These are phyloP conservation scores for Psylliodes chrysocephalus DNA, from an alignment of 2,888 invertebrate genomes.

Conservation along the genomic window DNA sequence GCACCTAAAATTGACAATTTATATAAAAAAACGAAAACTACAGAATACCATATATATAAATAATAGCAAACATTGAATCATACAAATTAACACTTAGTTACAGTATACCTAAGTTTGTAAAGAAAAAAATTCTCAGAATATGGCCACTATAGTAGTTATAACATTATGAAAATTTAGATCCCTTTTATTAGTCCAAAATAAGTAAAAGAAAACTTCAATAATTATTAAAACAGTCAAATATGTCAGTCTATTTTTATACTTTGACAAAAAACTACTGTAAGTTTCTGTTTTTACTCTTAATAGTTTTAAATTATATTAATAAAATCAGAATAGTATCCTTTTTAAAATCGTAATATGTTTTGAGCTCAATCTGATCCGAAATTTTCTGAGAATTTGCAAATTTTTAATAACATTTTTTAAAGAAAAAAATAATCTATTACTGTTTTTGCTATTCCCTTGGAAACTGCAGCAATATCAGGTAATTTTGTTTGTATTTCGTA, in stretches of 20 bases:
- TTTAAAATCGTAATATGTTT: background rate
- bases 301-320: no score
- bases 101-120: background rate
- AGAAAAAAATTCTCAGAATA: constrained; percentile 3
- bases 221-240: no score
- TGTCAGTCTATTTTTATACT: no score
- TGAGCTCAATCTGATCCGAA: background rate
- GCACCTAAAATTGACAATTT: background rate
- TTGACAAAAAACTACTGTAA: no score
- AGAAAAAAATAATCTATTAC: constrained; percentile 12
- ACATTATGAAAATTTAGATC: no score
- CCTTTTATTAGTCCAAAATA: no score
- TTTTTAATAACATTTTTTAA: background rate
- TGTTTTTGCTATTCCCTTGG: constrained; percentile 48
- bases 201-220: no score
- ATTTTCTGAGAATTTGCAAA: constrained; percentile 8
- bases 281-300: no score
- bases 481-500: constrained; percentile 39
- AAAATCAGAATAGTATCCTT: no score
- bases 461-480: constrained; percentile 57
- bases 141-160: no score
- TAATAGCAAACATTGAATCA: background rate
- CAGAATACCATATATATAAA: background rate
- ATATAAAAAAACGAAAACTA: background rate
- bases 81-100: constrained; percentile 3